Percentiles rank a stretch among this genome's conserved stretches.
Evolutionary conservation across 2,113 vertebrate genomes (phyloP).

Genomic region (Carettochelys insculpta): DNA sequence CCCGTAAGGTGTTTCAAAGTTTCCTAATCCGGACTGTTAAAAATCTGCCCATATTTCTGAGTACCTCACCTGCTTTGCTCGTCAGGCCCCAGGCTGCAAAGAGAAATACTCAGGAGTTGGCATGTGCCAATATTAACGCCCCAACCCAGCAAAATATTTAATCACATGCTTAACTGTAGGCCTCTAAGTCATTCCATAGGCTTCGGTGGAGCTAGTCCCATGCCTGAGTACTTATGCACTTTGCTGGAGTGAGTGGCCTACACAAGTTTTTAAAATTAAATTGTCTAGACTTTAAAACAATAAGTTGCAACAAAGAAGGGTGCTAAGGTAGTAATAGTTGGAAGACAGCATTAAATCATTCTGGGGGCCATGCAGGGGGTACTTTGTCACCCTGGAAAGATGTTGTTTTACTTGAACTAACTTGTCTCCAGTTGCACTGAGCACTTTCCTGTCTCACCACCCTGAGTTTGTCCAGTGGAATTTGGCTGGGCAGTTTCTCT

Average conservation of each 20-base stretch:
- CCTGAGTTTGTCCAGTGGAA: neutral
- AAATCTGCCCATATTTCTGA: neutral
- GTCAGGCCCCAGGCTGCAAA: fast-evolving
- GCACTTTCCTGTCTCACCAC: neutral
- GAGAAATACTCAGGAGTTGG: fast-evolving
- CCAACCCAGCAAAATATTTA: neutral
- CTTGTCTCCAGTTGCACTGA: neutral
- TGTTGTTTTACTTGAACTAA: neutral
- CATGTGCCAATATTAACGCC: fast-evolving
- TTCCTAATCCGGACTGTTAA: fast-evolving
- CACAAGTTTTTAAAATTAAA: neutral
- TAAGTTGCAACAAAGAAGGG: neutral
- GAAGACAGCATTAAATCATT: neutral
- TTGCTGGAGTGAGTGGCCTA: neutral
- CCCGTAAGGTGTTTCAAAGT: neutral
- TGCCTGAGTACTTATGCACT: neutral
- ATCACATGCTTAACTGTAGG: neutral
- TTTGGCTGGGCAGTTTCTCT: neutral
- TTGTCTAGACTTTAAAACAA: neutral
- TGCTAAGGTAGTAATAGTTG: neutral
- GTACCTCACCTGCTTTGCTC: neutral
- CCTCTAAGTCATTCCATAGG: fast-evolving
- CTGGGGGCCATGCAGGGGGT: neutral
- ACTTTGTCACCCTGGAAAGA: neutral
- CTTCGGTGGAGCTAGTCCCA: neutral